Evolutionary conservation across 2,888 invertebrate species (phyloP), one percentile per base, ranked within the genome.

Genomic region (Osedax frankpressi): DNA sequence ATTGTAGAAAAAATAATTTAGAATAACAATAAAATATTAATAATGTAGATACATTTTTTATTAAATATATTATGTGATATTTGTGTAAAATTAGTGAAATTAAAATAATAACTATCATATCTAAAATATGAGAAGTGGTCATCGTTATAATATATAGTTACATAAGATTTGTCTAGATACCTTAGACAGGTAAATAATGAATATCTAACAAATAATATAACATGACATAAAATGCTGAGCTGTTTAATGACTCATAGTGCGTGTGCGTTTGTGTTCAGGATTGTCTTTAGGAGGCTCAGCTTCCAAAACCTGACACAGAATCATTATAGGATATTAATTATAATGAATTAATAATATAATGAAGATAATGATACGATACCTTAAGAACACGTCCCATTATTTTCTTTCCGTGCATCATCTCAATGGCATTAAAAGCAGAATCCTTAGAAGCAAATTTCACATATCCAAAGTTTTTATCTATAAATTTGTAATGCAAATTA

Each of bases 371-470:
- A 11, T 44, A 44, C n/a, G n/a, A 44, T 44, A 94, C 94, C 86
- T 93, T 92, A 72, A 94, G 87, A 76, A 92, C 88, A 28, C 91
- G 89, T 28, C 93, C 93, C 80, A 90, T 91, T 74, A 94, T 88
- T 83, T 93, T 92, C 75, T 92, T 91, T 11, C 93, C 93, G 82
- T 94, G 93, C 68, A 94, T 82, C 30, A 83, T 81, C 85, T 87
- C 87, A 69, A 91, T 90, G 0, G 92, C 92, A 79, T 88, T 87
- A 78, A 89, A 88, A 0, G 94, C 94, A 76, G 91, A 89, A 60
- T 89, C 88, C 72, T 87, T 87, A 70, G 87, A 87, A 1, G 92
- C 90, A 85, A 91, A 94, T 80, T 92, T 92, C 3, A 92, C 94
- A 85, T 93, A 94, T 0, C 94, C 94, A 84, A 92, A 93, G 80